Conservation (phyloP, 2,113 vertebrate genomes). For the Campylomormyrus numenius region DNA sequence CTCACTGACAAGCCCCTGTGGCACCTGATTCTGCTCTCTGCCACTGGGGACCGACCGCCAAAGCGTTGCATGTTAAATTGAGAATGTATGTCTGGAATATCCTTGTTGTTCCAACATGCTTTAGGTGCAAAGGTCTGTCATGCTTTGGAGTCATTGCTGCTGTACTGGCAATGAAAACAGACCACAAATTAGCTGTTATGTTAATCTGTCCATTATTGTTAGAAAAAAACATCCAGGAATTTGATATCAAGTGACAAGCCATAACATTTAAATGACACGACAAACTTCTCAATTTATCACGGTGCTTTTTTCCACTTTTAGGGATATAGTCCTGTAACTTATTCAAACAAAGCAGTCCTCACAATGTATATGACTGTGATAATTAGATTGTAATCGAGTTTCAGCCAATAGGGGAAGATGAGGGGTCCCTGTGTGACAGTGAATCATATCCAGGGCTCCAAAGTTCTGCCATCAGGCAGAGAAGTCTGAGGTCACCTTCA, state of each 20-base stretch:
- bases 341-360: not conserved
- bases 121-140: not conserved
- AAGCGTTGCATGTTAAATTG: not conserved
- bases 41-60: not conserved
- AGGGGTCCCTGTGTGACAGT: not conserved
- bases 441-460: not conserved
- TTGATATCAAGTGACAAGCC: not conserved
- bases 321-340: not conserved
- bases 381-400: not conserved
- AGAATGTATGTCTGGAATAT: not conserved
- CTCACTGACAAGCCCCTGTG: not conserved
- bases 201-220: no score
- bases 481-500: not conserved
- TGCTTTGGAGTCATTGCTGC: not conserved
- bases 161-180: not conserved
- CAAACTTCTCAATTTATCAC: not conserved
- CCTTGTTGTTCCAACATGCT: not conserved
- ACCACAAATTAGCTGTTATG: no score
- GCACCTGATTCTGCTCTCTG: not conserved
- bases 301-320: not conserved
- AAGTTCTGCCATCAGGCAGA: not conserved
- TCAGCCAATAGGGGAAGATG: not conserved
- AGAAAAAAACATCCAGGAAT: no score
- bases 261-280: not conserved
- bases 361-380: not conserved